phyloP scores from a whole-genome alignment of 92 coral and sea anemone genomes.

The Actinostola sp. region DNA sequence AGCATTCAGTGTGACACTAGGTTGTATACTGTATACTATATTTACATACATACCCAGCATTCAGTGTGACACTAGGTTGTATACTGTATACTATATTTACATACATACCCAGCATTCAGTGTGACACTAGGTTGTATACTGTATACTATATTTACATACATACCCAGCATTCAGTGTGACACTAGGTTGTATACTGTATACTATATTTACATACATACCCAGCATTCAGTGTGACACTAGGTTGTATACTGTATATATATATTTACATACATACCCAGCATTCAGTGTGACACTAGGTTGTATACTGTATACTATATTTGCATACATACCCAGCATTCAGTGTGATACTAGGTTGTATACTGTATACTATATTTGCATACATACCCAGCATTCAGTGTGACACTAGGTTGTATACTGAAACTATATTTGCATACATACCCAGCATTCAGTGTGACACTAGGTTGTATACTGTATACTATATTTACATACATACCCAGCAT shows the following conservation, averaged over 20 bases:
- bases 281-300: background rate
- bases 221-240: background rate
- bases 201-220: constrained; percentile 19
- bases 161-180: constrained; percentile 15
- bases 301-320: background rate
- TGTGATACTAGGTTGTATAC: background rate
- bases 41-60: constrained; percentile 16
- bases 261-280: constrained; percentile 17
- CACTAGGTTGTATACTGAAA: too few relatives aligned
- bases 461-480: too few relatives aligned
- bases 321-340: constrained; percentile 16
- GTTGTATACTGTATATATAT: too few relatives aligned
- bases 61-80: background rate
- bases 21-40: too few relatives aligned
- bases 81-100: background rate
- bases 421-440: constrained; percentile 19
- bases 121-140: constrained; percentile 3
- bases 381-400: constrained; percentile 14
- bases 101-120: constrained; percentile 13
- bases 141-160: background rate
- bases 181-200: too few relatives aligned
- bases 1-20: background rate
- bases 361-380: background rate
- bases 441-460: background rate
- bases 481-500: constrained; percentile 16